These are phyloP conservation scores for Paraescarpia echinospica DNA, from an alignment of 1,140 invertebrate genomes.

Conservation along the genomic window DNA sequence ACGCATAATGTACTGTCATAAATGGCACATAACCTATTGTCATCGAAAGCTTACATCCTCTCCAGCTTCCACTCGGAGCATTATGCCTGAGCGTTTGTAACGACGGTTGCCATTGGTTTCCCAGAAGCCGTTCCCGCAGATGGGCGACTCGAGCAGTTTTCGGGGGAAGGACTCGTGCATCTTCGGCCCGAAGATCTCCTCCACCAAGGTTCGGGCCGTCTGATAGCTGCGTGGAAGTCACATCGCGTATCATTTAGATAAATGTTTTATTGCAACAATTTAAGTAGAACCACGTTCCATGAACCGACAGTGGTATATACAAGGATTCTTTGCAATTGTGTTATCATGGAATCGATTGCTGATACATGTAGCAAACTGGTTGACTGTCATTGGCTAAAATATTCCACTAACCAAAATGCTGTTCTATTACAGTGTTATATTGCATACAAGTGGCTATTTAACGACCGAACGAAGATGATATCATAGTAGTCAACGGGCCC, in stretches of 20 bases:
- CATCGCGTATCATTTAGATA: neutral
- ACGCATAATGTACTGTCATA: no score
- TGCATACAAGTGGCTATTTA: no score
- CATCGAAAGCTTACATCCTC: neutral
- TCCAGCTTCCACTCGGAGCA: neutral
- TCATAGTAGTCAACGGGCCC: no score
- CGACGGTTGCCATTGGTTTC: neutral
- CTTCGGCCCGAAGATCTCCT: constrained; percentile 8
- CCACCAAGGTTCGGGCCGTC: neutral
- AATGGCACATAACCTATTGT: no score
- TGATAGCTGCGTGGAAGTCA: neutral
- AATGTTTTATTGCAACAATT: neutral
- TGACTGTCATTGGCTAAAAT: no score
- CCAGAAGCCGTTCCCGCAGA: constrained; percentile 8
- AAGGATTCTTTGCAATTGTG: neutral
- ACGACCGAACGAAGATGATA: no score
- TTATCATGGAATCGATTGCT: no score
- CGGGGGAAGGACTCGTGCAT: neutral
- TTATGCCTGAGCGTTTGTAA: neutral
- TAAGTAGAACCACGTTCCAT: neutral
- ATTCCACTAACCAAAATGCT: no score
- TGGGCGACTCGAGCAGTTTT: neutral
- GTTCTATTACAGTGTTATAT: no score
- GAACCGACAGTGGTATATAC: neutral
- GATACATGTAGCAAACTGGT: no score